Evolutionary conservation across 2,888 invertebrate species (phyloP), one percentile per base, ranked within the genome.

Genomic region (Agriopis aurantiaria): DNA sequence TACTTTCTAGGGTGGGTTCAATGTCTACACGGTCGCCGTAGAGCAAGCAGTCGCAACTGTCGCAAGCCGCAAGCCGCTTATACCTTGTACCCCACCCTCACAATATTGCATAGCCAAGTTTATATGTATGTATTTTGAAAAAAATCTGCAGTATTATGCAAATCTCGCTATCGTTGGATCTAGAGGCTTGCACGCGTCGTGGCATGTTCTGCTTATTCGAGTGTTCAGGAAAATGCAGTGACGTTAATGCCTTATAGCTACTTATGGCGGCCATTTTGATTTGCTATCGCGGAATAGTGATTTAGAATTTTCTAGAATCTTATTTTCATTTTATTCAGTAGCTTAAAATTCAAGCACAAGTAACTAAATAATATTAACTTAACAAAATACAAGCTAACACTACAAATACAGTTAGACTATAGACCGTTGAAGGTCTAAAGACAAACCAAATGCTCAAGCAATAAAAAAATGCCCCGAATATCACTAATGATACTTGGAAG

Each of bases 121-220:
- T 84, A 85, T 88, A 88, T 85, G 82, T 89, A 85, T 89, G 87
- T 86, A 85, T 88, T 86, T 85, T 86, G 82, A 83, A 53, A 91
- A 91, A 93, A 92, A 91, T 89, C 86, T 92, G 93, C 92, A 88
- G 91, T 86, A 88, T 90, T 91, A 93, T 93, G 92, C 88, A 92
- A 93, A 93, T 80, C 82, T 53, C 48, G 65, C 51, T 91, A 92
- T 92, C 92, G 88, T 68, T 14, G 69, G 75, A 91, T 91, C 90
- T 87, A 81, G 82, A 78, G 75, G 63, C 74, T 66, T 77, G 81
- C 83, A 85, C 91, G 91, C 88, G 87, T 83, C 23, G 72, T 82
- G 75, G 82, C 86, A 85, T 86, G 88, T 82, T 78, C 66, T 71
- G 75, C 79, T 78, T 77, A 78, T 75, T 77, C 77, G 69, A 74